Conservation (phyloP, 2,797 vertebrate species). For the Perodicticus potto region DNA sequence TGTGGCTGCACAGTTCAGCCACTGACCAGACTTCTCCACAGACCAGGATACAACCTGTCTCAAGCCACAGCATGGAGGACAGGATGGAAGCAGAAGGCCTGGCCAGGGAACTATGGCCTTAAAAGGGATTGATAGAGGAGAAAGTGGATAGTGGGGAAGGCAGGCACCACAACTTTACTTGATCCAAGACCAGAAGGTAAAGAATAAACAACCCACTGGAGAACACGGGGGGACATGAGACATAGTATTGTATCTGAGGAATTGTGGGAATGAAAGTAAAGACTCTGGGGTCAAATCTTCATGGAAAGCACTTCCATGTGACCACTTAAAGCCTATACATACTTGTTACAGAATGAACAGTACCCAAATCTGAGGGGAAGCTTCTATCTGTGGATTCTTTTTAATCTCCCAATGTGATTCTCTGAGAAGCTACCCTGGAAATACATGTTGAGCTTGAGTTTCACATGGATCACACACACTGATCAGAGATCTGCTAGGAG, state of each 20-base stretch:
- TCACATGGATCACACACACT: background rate
- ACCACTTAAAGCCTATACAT: background rate
- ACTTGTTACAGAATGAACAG: background rate
- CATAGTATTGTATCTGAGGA: background rate
- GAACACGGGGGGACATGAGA: background rate
- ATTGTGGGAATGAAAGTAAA: background rate
- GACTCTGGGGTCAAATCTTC: constrained; percentile 34
- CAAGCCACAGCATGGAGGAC: background rate
- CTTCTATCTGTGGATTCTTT: background rate
- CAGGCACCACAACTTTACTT: background rate
- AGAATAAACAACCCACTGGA: background rate
- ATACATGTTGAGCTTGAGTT: background rate
- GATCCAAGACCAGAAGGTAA: background rate
- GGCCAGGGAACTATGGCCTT: background rate
- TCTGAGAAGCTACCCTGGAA: constrained; percentile 26
- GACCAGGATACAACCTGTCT: background rate
- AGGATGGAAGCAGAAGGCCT: background rate
- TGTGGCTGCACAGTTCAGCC: background rate
- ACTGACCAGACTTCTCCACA: background rate
- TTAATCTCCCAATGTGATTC: background rate
- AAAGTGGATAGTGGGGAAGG: background rate
- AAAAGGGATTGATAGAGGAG: background rate
- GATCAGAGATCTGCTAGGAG: background rate
- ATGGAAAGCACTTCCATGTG: background rate
- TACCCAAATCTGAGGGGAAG: background rate